Conservation (phyloP, 2,888 invertebrate genomes). For the Hemaris fuciformis region DNA sequence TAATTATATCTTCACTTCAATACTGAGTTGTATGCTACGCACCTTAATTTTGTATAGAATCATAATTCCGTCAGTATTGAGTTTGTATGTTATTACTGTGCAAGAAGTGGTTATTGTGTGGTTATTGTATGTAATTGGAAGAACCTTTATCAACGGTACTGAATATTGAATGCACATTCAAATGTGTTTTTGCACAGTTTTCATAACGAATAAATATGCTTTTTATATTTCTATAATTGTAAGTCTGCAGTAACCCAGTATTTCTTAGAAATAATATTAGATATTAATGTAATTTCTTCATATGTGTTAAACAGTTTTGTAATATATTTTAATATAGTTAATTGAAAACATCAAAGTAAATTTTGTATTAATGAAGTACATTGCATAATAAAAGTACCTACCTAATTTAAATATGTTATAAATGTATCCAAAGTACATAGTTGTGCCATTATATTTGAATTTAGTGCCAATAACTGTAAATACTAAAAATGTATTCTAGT, state of each 20-base stretch:
- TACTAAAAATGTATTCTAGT: constrained; percentile 81
- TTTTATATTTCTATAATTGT: constrained; percentile 52
- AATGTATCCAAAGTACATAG: constrained; percentile 65
- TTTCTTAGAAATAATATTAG: constrained; percentile 72
- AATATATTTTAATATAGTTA: constrained; percentile 71
- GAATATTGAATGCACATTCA: constrained; percentile 57
- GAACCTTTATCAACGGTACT: constrained; percentile 68
- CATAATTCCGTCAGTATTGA: constrained; percentile 28
- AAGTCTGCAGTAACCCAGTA: constrained; percentile 69
- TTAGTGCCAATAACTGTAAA: constrained; percentile 83
- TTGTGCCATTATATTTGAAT: constrained; percentile 76
- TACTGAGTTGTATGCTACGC: not conserved
- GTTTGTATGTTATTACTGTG: constrained; percentile 68
- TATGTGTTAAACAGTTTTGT: constrained; percentile 72
- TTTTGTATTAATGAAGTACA: constrained; percentile 51
- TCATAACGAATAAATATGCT: constrained; percentile 54
- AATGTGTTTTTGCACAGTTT: constrained; percentile 69
- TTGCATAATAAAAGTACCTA: constrained; percentile 46
- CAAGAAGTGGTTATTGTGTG: constrained; percentile 58
- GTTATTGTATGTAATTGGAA: constrained; percentile 49
- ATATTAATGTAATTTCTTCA: constrained; percentile 61
- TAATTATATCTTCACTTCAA: not conserved
- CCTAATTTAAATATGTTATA: constrained; percentile 40
- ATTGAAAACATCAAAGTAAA: constrained; percentile 47
- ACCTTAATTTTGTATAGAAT: constrained; percentile 36